Percentiles rank a stretch among this genome's conserved stretches.
Evolutionary conservation across 2,113 vertebrate species (phyloP).

Genomic region (Hippoglossus stenolepis): DNA sequence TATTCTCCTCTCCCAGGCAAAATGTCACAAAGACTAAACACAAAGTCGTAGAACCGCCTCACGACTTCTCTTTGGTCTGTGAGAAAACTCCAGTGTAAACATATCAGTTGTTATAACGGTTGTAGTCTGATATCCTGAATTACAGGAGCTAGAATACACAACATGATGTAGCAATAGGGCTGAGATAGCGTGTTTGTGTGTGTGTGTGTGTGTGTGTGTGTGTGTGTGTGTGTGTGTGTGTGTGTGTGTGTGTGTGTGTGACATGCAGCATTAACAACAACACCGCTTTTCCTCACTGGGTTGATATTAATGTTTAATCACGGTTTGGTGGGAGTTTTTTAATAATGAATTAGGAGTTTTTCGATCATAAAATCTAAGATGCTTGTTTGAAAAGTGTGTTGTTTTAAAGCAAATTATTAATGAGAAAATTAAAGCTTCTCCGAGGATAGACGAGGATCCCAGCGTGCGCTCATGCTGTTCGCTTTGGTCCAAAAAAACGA

Average conservation of each 20-base stretch:
- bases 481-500: slow-evolving; percentile 23
- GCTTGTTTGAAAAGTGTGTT: slow-evolving; percentile 20
- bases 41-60: not conserved
- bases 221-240: slow-evolving; percentile 2
- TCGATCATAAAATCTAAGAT: slow-evolving; percentile 21
- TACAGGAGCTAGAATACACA: not conserved
- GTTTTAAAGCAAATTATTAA: slow-evolving; percentile 45
- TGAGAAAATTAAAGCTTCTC: slow-evolving; percentile 48
- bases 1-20: slow-evolving; percentile 40
- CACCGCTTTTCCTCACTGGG: slow-evolving; percentile 32
- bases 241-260: slow-evolving; percentile 1
- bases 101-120: slow-evolving; percentile 4
- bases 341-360: slow-evolving; percentile 48
- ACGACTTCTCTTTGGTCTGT: slow-evolving; percentile 7
- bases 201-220: too few relatives aligned
- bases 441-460: slow-evolving; percentile 18
- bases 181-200: not conserved
- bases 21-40: slow-evolving; percentile 34
- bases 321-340: slow-evolving; percentile 13
- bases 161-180: slow-evolving; percentile 38
- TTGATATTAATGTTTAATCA: slow-evolving; percentile 66
- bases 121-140: slow-evolving; percentile 31
- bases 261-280: slow-evolving; percentile 47
- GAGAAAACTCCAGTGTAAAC: slow-evolving; percentile 8
- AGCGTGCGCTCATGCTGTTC: slow-evolving; percentile 7